Evolutionary conservation across 2,113 vertebrate species (phyloP).

Genomic region (Oryzias curvinotus): DNA sequence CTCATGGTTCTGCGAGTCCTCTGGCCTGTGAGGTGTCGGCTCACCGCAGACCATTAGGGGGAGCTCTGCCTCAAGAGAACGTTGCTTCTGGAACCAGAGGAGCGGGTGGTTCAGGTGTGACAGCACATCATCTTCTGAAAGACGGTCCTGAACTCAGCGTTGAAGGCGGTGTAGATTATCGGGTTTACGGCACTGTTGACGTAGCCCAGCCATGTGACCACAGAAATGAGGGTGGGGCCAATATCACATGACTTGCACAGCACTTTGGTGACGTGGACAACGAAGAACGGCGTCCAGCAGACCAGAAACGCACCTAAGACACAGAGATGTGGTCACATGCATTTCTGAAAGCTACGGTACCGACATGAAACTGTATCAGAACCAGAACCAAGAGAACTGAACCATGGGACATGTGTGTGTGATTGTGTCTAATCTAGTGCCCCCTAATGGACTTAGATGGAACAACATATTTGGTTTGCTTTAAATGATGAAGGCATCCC

Average conservation of each 20-base stretch:
- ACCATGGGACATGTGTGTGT: too few relatives aligned
- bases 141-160: constrained; percentile 75
- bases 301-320: constrained; percentile 75
- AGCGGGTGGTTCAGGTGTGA: constrained; percentile 31
- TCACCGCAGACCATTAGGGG: not conserved
- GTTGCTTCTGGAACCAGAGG: not conserved
- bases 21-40: too few relatives aligned
- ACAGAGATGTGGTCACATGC: not conserved
- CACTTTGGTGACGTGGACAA: constrained; percentile 77
- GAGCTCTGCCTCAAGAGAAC: not conserved
- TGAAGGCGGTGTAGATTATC: constrained; percentile 79
- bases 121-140: constrained; percentile 78
- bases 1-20: too few relatives aligned
- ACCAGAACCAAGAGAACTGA: not conserved
- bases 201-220: constrained; percentile 81
- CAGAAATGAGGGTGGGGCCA: constrained; percentile 69
- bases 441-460: too few relatives aligned
- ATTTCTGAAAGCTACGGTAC: not conserved
- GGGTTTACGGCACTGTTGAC: constrained; percentile 80
- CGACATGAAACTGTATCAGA: too few relatives aligned
- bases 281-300: constrained; percentile 80
- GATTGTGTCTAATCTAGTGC: too few relatives aligned
- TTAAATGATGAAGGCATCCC: too few relatives aligned
- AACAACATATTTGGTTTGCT: too few relatives aligned
- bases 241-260: constrained; percentile 71